Evolutionary conservation across 2,888 invertebrate species (phyloP), one percentile per base, ranked within the genome.

Genomic region (Diarsia mendica): DNA sequence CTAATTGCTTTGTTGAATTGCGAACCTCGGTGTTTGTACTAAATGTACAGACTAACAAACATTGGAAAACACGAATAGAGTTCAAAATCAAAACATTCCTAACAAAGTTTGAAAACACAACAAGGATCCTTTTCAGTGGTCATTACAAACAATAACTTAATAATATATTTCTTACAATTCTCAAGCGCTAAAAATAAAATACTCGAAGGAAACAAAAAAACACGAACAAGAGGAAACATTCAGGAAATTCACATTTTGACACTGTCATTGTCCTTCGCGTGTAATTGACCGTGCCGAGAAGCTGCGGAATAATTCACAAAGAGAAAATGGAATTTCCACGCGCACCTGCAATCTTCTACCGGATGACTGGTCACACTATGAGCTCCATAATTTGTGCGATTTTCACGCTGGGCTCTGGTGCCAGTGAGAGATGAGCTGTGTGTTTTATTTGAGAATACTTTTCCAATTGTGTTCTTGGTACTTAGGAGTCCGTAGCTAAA

Each of bases 341-440:
- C 74, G 79, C 78, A 86, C 84, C 81, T 89, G 87, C 88, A 89
- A 91, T 91, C 89, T 89, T 88, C 84, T 83, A 83, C 85, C 89
- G 90, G 89, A 87, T 88, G 88, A 84, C 87, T 87, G 89, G 87
- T 85, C 83, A 75, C 80, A 85, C 89, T 90, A 91, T 91, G 91
- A 90, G 90, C 89, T 88, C 86, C 88, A 90, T 90, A 91, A 91
- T 91, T 90, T 87, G 85, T 84, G 80, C 82, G 87, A 89, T 91
- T 91, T 80, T 61, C 71, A 77, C 58, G 51, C 63, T 76, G 23
- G 10, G 77, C 61, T 55, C 53, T 39, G 44, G 77, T 72, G 15
- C 13, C 53, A 77, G 5, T 51, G 72, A 15, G 20, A 67, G 75
- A 72, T 83, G 61, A 67, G 23, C 68, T 44, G 1, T 68, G 44